These are phyloP conservation scores for Mohoua ochrocephala DNA, from an alignment of 2,113 vertebrate species.

Conservation along the genomic window DNA sequence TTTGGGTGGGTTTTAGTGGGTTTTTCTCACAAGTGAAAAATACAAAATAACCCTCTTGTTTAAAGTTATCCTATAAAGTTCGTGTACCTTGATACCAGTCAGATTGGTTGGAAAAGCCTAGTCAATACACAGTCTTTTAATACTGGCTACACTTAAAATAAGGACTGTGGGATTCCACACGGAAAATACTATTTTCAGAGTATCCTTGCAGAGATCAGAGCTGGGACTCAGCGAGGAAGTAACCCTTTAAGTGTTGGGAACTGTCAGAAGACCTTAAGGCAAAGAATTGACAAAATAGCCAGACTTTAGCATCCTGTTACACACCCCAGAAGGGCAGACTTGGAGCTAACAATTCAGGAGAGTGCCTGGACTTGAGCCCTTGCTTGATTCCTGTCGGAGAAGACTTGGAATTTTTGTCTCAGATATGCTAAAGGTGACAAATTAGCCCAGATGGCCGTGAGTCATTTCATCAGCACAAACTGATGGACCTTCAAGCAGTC, in stretches of 20 bases:
- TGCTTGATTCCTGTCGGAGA: neutral
- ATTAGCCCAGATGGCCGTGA: neutral
- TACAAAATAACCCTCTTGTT: neutral
- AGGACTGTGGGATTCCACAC: neutral
- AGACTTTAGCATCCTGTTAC: neutral
- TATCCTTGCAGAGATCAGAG: neutral
- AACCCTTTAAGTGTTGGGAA: neutral
- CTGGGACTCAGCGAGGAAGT: neutral
- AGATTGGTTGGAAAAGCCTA: neutral
- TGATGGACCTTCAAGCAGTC: neutral
- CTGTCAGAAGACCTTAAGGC: neutral
- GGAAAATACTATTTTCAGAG: neutral
- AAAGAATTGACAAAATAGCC: neutral
- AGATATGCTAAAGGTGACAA: neutral
- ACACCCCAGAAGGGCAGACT: neutral
- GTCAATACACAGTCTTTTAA: neutral
- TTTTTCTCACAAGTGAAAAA: neutral
- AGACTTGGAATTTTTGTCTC: neutral
- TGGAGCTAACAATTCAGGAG: neutral
- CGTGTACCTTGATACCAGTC: fast-evolving
- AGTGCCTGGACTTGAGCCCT: neutral
- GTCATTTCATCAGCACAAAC: neutral
- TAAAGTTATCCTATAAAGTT: neutral
- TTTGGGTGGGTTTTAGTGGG: neutral
- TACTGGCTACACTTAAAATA: neutral